These are phyloP conservation scores for Eumerus sabulonum DNA, from an alignment of 2,888 invertebrate species.

Conservation along the genomic window DNA sequence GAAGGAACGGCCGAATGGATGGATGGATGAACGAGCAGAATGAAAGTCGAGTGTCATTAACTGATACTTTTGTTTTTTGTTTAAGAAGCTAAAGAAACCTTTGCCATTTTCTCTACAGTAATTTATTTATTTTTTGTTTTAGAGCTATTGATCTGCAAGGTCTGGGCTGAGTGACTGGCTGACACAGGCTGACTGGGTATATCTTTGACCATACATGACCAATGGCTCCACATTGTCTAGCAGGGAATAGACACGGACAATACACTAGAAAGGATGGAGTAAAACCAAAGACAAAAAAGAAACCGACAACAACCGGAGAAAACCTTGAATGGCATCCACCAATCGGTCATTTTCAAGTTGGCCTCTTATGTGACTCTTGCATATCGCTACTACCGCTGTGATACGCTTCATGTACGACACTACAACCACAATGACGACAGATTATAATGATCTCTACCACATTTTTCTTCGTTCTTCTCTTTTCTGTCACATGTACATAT, in stretches of 20 bases:
- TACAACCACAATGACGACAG: constrained; percentile 43
- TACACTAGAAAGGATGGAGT: constrained; percentile 15
- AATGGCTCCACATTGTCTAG: constrained; percentile 64
- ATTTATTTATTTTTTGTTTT: constrained; percentile 26
- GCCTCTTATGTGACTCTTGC: constrained; percentile 54
- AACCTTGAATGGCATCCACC: constrained; percentile 18
- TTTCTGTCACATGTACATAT: not conserved
- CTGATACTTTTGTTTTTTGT: constrained; percentile 23
- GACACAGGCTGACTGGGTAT: constrained; percentile 21
- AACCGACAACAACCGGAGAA: too few relatives aligned
- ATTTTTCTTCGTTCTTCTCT: constrained; percentile 15
- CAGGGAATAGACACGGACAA: constrained; percentile 24
- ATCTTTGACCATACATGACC: too few relatives aligned
- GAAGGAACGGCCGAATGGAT: not conserved
- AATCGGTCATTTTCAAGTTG: constrained; percentile 55
- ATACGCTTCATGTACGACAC: constrained; percentile 22
- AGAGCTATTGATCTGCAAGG: constrained; percentile 46
- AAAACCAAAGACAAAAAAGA: not conserved
- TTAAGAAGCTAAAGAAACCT: constrained; percentile 55
- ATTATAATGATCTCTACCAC: constrained; percentile 52
- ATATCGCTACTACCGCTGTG: constrained; percentile 27
- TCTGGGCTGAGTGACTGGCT: constrained; percentile 42
- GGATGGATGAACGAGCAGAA: constrained; percentile 15
- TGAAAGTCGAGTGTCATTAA: constrained; percentile 59
- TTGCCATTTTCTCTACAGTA: constrained; percentile 41